Percentiles rank a stretch among this genome's conserved stretches.
Evolutionary conservation across 2,888 invertebrate genomes (phyloP).

Genomic region (Tipula vernalis): DNA sequence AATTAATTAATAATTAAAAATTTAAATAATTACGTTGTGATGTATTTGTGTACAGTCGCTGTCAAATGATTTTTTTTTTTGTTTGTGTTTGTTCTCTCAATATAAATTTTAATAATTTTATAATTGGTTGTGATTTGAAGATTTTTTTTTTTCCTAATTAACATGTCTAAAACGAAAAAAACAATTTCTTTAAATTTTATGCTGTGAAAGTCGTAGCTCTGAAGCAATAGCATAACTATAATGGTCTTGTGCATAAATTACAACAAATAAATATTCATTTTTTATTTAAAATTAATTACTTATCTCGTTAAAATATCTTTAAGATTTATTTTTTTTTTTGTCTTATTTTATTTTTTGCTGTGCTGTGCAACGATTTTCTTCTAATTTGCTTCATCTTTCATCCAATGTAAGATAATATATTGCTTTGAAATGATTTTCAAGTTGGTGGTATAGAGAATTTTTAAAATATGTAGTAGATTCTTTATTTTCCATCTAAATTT

Average conservation of each 20-base stretch:
- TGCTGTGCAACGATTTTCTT: background rate
- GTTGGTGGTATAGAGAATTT: background rate
- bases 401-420: background rate
- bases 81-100: background rate
- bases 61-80: background rate
- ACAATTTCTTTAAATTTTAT: background rate
- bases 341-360: background rate
- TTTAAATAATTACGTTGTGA: background rate
- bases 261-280: background rate
- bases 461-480: background rate
- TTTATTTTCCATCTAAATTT: background rate
- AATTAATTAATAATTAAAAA: background rate
- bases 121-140: background rate
- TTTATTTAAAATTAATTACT: conserved; percentile 4
- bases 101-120: background rate
- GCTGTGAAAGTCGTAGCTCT: background rate
- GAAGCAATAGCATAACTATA: background rate
- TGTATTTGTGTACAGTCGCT: background rate
- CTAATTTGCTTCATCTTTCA: conserved; percentile 4
- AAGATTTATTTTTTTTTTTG: background rate
- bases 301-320: conserved; percentile 4
- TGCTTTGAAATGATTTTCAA: background rate
- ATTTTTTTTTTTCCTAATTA: background rate
- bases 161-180: background rate
- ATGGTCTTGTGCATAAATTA: background rate